phyloP scores from a whole-genome alignment of 2,113 vertebrate genomes.

The Eudorcas thomsonii region DNA sequence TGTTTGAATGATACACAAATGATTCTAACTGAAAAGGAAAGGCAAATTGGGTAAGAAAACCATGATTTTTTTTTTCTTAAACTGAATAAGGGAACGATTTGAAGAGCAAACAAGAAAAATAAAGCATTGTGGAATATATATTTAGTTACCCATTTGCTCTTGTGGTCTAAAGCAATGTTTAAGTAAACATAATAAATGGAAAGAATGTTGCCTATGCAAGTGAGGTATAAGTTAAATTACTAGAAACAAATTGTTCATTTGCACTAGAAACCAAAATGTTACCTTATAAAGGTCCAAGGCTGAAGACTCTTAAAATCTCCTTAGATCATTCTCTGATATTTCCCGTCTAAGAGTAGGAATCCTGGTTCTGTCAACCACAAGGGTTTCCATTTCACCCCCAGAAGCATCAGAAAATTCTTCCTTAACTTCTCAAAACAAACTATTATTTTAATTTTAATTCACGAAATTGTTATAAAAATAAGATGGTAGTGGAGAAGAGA shows the following conservation, averaged over 20 bases:
- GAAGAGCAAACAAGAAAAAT: constrained; percentile 11
- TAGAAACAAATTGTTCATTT: constrained; percentile 38
- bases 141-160: not conserved
- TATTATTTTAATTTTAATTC: constrained; percentile 14
- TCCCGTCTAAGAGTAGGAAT: not conserved
- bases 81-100: not conserved
- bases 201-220: constrained; percentile 16
- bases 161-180: not conserved
- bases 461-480: constrained; percentile 34
- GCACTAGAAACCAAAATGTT: constrained; percentile 6
- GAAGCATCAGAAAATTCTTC: constrained; percentile 26
- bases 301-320: not conserved
- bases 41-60: not conserved
- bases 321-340: not conserved
- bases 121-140: not conserved
- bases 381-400: constrained; percentile 43
- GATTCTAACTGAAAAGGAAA: not conserved
- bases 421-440: constrained; percentile 48
- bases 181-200: constrained; percentile 19
- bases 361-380: not conserved
- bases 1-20: not conserved
- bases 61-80: not conserved
- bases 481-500: not conserved
- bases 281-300: not conserved
- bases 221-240: not conserved